A percentile compares a stretch with the other conserved stretches of the same genome.
phyloP scores from a whole-genome alignment of 1,140 invertebrate species.

The Parasteatoda tepidariorum region DNA sequence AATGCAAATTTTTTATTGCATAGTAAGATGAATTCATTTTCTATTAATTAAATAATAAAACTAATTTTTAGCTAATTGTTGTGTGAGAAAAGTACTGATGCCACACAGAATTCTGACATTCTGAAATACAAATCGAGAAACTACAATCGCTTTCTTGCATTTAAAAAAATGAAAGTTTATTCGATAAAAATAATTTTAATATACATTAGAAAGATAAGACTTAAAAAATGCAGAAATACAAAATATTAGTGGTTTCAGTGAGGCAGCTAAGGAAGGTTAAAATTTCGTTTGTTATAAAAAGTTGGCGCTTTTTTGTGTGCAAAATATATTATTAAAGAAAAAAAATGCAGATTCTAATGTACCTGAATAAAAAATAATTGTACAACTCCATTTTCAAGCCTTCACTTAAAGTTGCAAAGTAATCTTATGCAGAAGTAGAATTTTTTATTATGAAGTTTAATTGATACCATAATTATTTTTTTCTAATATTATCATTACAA shows the following conservation, averaged over 20 bases:
- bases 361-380: background rate
- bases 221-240: background rate
- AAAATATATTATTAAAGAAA: background rate
- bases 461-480: too few species aligned
- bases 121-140: too few species aligned
- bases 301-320: background rate
- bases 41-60: background rate
- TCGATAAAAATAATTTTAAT: background rate
- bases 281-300: background rate
- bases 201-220: background rate
- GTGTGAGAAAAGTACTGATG: background rate
- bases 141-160: background rate
- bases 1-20: too few species aligned
- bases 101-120: background rate
- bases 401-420: too few species aligned
- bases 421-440: too few species aligned
- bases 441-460: too few species aligned
- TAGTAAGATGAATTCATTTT: background rate
- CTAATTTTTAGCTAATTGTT: background rate
- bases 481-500: too few species aligned
- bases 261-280: background rate
- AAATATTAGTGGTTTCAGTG: background rate
- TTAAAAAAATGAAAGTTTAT: background rate
- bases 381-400: too few species aligned
- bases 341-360: background rate